Percentiles rank a stretch among this genome's conserved stretches.
Evolutionary conservation across 2,888 invertebrate genomes (phyloP).

Genomic region (Plebejus anna): DNA sequence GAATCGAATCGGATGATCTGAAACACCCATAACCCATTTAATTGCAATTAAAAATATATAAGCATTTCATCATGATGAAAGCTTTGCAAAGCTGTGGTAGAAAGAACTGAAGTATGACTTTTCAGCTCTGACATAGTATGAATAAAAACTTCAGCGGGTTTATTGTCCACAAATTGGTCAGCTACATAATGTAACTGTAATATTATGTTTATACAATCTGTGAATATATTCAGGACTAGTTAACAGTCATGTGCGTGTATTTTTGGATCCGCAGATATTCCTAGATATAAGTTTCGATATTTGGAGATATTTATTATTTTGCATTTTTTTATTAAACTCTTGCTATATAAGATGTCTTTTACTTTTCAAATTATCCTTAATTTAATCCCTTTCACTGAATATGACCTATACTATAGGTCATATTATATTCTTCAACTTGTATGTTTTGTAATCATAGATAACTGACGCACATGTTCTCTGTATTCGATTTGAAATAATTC

Average conservation of each 20-base stretch:
- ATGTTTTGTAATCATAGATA: no score
- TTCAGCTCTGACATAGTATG: not conserved
- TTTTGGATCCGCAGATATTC: constrained; percentile 65
- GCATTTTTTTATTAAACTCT: constrained; percentile 80
- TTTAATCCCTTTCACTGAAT: not conserved
- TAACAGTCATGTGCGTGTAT: constrained; percentile 53
- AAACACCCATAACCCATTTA: not conserved
- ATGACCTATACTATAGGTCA: no score
- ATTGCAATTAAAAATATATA: not conserved
- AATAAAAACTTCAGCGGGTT: not conserved
- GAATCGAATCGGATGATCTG: not conserved
- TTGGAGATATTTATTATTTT: constrained; percentile 79
- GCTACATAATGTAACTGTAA: not conserved
- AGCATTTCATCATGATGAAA: not conserved
- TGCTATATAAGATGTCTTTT: constrained; percentile 66
- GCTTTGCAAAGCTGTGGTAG: not conserved
- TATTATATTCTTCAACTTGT: no score
- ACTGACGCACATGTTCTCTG: no score
- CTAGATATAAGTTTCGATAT: constrained; percentile 75
- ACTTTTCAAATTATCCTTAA: constrained; percentile 37
- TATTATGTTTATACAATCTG: not conserved
- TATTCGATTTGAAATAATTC: no score
- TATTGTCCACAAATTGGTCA: not conserved
- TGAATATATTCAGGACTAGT: constrained; percentile 11
- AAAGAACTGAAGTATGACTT: not conserved